Base-by-base conservation (phyloP, 2,113 vertebrate genomes). In the Cryptomyrus ogoouensis region DNA sequence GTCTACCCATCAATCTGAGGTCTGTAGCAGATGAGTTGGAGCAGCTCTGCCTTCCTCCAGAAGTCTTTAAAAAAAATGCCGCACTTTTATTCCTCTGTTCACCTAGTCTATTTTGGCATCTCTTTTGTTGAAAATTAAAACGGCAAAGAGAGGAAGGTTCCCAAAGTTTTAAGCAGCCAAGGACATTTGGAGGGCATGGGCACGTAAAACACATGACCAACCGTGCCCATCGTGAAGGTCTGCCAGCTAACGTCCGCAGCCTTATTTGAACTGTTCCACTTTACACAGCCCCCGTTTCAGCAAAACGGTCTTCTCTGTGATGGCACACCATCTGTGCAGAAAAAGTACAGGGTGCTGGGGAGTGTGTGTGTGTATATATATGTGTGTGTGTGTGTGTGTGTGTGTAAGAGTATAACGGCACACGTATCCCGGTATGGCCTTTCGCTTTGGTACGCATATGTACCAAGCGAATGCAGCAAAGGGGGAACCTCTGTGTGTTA, bases 131-230 rank as follows among this genome's bases (percentile, higher is more conserved):
- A 50, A n/a, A 86, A 86, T 50, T 50, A 49, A 24, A 27, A 50
- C 17, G 24, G 24, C 42, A 46, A 50, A 86, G 83, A 47, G 85
- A 91, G 88, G 8, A 56, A n/a, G 88, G 77, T 92, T 91, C 83
- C 80, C 90, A 91, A 70, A 70, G 35, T 85, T 3, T 89, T 87
- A 50, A 52, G 90, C 92, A 92, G 91, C 91, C 80, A 88, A 70
- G 88, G 90, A 66, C 83, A 91, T 31, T 24, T 83, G 21, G 35
- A 86, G 39, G 42, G 53, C 35, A 89, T n/a, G n/a, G 31, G 87
- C 70, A 56, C 53, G 66, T 87, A 39, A 90, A 89, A 80, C 74
- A 93, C 90, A 93, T 91, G 87, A 92, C 53, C 74, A 77, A 90
- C 90, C 77, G 90, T 88, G 92, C 88, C 77, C 62, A 80, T 47